phyloP scores from a whole-genome alignment of 1,140 invertebrate genomes.

The Platorchestia sp. region DNA sequence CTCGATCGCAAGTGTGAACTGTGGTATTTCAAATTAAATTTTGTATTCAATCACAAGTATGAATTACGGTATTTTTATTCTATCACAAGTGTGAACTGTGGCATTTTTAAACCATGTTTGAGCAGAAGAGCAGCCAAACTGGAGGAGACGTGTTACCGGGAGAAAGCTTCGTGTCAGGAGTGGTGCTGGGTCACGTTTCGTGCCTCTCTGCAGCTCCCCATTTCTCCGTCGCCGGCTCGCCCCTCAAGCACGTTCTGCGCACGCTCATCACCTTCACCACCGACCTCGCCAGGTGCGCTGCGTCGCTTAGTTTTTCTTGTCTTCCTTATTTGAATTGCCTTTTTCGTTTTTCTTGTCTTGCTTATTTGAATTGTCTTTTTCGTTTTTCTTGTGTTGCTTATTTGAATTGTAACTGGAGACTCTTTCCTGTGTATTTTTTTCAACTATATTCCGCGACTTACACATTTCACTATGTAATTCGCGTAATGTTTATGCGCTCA shows the following conservation, averaged over 20 bases:
- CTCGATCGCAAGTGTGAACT: too few species aligned
- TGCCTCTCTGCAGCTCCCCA: conserved; percentile 75
- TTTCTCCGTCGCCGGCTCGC: conserved; percentile 78
- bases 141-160: conserved; percentile 85
- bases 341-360: not conserved
- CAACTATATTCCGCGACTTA: too few species aligned
- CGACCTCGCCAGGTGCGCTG: conserved; percentile 77
- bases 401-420: too few species aligned
- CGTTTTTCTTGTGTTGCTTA: not conserved
- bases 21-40: too few species aligned
- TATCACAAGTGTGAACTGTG: too few species aligned
- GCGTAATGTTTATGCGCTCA: not conserved
- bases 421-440: not conserved
- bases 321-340: too few species aligned
- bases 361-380: too few species aligned
- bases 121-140: conserved; percentile 77
- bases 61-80: too few species aligned
- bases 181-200: conserved; percentile 72
- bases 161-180: conserved; percentile 82
- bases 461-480: not conserved
- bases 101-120: too few species aligned
- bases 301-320: not conserved
- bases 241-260: conserved; percentile 79
- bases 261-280: conserved; percentile 79
- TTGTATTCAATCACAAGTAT: too few species aligned